phyloP scores from a whole-genome alignment of 2,113 vertebrate genomes.

The Rhadina sibilatrix region DNA sequence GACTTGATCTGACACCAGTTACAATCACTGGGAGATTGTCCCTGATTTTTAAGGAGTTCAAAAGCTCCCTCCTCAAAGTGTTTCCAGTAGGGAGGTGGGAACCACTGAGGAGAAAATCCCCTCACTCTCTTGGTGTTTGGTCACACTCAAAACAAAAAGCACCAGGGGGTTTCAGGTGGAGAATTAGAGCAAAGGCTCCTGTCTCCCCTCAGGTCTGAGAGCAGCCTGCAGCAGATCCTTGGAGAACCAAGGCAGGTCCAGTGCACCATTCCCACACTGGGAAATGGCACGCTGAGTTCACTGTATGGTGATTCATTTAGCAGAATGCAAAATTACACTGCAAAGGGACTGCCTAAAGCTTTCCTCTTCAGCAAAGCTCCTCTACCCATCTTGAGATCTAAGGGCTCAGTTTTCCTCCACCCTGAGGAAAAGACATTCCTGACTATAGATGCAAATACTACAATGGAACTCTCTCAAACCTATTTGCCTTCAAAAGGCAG shows the following conservation, averaged over 20 bases:
- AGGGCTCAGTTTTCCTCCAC: not conserved
- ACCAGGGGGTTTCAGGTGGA: not conserved
- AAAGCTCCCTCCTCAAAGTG: not conserved
- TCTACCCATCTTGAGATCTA: not conserved
- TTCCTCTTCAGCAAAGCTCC: not conserved
- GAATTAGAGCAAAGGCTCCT: fast-evolving
- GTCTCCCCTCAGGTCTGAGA: not conserved
- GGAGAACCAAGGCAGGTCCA: not conserved
- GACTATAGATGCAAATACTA: not conserved
- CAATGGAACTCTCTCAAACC: not conserved
- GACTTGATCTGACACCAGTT: not conserved
- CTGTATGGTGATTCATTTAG: not conserved
- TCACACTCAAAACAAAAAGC: not conserved
- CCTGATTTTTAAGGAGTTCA: not conserved
- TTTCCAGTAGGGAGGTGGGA: not conserved
- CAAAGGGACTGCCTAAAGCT: not conserved
- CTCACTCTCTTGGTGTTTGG: not conserved
- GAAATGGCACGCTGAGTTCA: not conserved
- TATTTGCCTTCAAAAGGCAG: not conserved
- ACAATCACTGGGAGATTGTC: not conserved
- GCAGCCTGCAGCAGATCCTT: not conserved
- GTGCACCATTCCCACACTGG: not conserved
- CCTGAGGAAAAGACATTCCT: not conserved
- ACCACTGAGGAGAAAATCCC: not conserved
- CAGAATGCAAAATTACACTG: not conserved